Conservation (phyloP, 2,113 vertebrate species). For the Leucoraja erinaceus region DNA sequence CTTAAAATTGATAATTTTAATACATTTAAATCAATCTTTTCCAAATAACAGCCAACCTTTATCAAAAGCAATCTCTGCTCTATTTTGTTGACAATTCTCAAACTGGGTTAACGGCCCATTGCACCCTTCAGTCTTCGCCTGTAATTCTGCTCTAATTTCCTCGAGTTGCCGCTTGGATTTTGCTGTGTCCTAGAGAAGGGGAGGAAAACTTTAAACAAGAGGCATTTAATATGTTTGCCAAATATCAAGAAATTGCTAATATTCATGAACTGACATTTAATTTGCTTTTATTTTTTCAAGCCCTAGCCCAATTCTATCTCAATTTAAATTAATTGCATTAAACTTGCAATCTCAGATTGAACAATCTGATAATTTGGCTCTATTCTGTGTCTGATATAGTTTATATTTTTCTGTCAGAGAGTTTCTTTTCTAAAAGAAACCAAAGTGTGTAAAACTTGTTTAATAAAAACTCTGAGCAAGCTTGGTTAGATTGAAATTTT, state of each 20-base stretch:
- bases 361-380: background rate
- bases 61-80: background rate
- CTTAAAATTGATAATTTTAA: background rate
- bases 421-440: background rate
- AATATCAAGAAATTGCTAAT: background rate
- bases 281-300: background rate
- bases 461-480: background rate
- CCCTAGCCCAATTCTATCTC: background rate
- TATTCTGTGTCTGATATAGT: background rate
- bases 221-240: background rate
- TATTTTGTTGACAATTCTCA: background rate
- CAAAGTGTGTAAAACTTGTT: background rate
- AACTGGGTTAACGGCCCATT: conserved; percentile 25
- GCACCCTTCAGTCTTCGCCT: conserved; percentile 38
- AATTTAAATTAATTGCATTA: background rate
- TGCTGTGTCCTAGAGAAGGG: conserved; percentile 39
- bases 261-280: background rate
- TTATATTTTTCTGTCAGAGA: background rate
- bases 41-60: conserved; percentile 13
- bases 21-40: background rate
- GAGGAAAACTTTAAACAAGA: conserved; percentile 38
- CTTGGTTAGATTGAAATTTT: background rate
- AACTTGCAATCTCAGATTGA: background rate
- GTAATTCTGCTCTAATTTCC: conserved; percentile 35
- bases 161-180: conserved; percentile 39